Evolutionary conservation across 2,888 invertebrate genomes (phyloP).

Genomic region (Gibbula magus): DNA sequence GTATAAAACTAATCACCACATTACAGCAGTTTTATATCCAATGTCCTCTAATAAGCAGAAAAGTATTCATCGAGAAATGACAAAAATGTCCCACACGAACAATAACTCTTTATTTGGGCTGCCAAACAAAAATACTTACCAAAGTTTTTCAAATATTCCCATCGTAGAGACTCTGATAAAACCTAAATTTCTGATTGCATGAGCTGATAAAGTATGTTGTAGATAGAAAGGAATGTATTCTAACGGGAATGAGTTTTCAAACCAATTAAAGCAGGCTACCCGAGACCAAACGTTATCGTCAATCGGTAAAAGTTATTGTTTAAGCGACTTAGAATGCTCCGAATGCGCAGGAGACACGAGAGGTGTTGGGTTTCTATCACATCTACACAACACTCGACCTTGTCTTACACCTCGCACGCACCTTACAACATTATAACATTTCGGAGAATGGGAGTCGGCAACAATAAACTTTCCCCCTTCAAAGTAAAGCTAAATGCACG

Average conservation of each 20-base stretch:
- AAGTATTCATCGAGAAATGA: neutral
- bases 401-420: neutral
- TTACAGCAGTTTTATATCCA: too few relatives aligned
- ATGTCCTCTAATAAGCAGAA: too few relatives aligned
- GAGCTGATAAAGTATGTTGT: neutral
- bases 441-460: neutral
- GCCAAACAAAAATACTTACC: neutral
- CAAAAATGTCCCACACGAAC: neutral
- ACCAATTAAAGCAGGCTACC: neutral
- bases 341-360: neutral
- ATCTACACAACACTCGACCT: neutral
- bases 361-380: neutral
- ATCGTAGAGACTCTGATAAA: neutral
- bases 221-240: neutral
- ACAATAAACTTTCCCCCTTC: constrained; percentile 18
- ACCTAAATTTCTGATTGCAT: neutral
- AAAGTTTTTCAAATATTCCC: neutral
- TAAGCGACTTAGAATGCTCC: neutral
- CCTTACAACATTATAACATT: constrained; percentile 18
- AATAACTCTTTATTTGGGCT: neutral
- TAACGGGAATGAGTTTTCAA: neutral
- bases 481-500: constrained; percentile 12
- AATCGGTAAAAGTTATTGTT: neutral
- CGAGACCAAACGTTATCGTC: neutral
- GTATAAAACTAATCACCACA: too few relatives aligned